phyloP scores from a whole-genome alignment of 1,140 invertebrate genomes.

The Drosophila ercepeae region DNA sequence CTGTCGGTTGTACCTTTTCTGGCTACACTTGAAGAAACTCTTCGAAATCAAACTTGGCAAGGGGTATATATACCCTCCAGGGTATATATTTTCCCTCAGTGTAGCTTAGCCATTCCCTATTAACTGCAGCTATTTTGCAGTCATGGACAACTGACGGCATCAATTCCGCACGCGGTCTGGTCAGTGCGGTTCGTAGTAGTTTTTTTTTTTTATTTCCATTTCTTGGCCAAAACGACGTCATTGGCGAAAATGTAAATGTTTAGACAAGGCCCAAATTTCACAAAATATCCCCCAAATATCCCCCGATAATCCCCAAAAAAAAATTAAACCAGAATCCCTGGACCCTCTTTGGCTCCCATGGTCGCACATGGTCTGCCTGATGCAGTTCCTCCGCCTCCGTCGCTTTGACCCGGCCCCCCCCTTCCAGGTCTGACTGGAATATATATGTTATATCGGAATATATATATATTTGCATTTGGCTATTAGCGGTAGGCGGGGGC shows the following conservation, averaged over 20 bases:
- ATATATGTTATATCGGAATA: no score
- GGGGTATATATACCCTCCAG: no score
- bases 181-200: conserved; percentile 1
- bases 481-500: conserved; percentile 15
- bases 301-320: neutral
- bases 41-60: no score
- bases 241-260: conserved; percentile 77
- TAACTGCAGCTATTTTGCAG: conserved; percentile 36
- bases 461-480: neutral
- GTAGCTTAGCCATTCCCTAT: neutral
- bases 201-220: conserved; percentile 25
- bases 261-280: conserved; percentile 64
- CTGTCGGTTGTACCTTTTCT: neutral
- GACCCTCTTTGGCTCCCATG: conserved; percentile 15
- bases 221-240: conserved; percentile 53
- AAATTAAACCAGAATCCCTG: conserved; percentile 16
- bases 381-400: neutral
- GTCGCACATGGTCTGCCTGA: conserved; percentile 10
- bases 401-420: neutral
- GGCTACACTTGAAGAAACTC: neutral
- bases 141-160: conserved; percentile 41
- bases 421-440: neutral
- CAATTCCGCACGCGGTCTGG: conserved; percentile 6
- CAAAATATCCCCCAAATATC: conserved; percentile 22
- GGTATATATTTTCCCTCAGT: neutral